Evolutionary conservation across 2,797 vertebrate species (phyloP), one percentile per base, ranked within the genome.

Genomic region (Lutjanus campechanus): DNA sequence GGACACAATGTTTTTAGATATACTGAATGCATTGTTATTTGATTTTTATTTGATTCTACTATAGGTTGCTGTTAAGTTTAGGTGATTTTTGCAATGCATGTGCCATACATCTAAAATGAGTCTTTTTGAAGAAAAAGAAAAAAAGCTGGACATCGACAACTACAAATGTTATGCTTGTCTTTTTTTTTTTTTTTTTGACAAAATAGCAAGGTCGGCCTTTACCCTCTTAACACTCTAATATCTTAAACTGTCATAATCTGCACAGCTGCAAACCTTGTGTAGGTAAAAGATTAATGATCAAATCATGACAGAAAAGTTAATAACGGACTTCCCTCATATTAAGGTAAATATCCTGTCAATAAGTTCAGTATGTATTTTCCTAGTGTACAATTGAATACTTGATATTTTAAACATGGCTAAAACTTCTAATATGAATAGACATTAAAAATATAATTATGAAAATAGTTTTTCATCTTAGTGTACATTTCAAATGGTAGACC

Each of bases 391-490:
- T 17, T 20, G 0, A 59, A 22, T 20, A 16, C 50, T 7, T 36
- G 16, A 3, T 11, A 63, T n/a, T 25, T 50, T 11, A 53, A 47
- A 36, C 20, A 56, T 47, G 25, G 1, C 9, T 17, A 96, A 95
- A 95, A 95, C 95, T 96, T 96, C 96, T 96, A 96, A 61, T 97
- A 96, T 97, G 96, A 96, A 95, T 93, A 96, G 95, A 96, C 95
- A 95, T 94, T 22, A 12, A 22, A 44, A 44, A 19, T 29, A 1
- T 41, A 13, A 41, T 71, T 10, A 17, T 17, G 53, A 9, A 47
- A 63, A 46, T 7, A 67, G 6, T 20, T 11, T 29, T 69, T n/a
- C 10, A 20, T 8, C 22, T 51, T n/a, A 17, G 20, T 46, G 20
- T 69, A 65, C 0, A 55, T 46, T 69, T 55, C 20, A 8, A 47